Percentiles rank a stretch among this genome's conserved stretches.
Conservation (phyloP, 2,113 vertebrate species). For the Romanogobio albipinnatus region DNA sequence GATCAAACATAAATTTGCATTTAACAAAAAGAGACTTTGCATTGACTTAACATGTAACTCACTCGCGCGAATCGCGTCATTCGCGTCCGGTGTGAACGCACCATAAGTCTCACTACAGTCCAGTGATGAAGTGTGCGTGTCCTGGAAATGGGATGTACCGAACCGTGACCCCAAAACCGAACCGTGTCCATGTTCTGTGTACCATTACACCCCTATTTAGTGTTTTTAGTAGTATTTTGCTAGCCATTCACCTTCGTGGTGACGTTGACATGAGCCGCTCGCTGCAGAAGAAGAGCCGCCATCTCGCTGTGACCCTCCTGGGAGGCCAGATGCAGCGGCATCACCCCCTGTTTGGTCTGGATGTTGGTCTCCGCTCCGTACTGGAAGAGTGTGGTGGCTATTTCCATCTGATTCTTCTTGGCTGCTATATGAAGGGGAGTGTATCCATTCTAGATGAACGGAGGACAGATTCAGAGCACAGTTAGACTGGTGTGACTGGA, state of each 20-base stretch:
- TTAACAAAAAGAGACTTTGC: no score
- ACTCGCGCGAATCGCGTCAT: no score
- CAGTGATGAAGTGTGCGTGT: no score
- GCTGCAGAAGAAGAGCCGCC: slow-evolving; percentile 87
- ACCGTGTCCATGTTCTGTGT: no score
- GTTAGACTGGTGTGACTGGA: not conserved
- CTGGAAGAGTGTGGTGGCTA: slow-evolving; percentile 87
- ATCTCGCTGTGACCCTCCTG: slow-evolving; percentile 93
- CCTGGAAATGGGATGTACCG: no score
- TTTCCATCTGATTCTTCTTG: slow-evolving; percentile 99
- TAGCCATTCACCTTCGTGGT: slow-evolving; percentile 85
- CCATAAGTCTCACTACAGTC: no score
- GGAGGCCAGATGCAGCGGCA: slow-evolving; percentile 90
- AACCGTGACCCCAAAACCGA: no score
- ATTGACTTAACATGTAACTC: no score
- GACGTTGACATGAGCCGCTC: slow-evolving; percentile 84
- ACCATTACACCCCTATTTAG: no score
- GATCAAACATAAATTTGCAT: no score
- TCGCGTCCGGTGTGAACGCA: no score
- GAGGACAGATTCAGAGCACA: not conserved
- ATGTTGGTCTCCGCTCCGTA: slow-evolving; percentile 90
- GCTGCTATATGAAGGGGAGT: slow-evolving; percentile 96
- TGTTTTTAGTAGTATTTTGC: not conserved
- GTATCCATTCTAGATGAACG: slow-evolving; percentile 88
- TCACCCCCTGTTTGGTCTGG: slow-evolving; percentile 93